Conservation (phyloP, 2,113 vertebrate species). For the Nycticebus coucang region DNA sequence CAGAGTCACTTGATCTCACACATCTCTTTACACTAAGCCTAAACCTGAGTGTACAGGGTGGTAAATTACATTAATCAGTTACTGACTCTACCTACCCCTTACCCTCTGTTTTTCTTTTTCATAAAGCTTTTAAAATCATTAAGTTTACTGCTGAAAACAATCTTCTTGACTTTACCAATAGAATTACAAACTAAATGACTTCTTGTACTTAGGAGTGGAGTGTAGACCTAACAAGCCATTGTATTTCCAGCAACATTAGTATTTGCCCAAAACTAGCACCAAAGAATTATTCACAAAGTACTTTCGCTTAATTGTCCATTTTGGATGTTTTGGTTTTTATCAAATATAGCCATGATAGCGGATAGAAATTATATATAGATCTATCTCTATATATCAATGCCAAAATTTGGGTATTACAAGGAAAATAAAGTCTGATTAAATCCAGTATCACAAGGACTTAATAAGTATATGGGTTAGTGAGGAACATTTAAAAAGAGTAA, state of each 20-base stretch:
- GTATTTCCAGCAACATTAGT: background rate
- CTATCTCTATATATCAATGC: background rate
- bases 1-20: background rate
- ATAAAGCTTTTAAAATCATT: background rate
- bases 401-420: conserved; percentile 5
- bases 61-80: background rate
- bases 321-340: background rate
- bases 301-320: conserved; percentile 71
- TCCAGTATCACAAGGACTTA: background rate
- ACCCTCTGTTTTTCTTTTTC: background rate
- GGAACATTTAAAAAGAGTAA: background rate
- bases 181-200: conserved; percentile 4
- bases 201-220: background rate
- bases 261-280: conserved; percentile 54
- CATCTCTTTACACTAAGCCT: background rate
- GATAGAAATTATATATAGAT: background rate
- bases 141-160: conserved; percentile 39
- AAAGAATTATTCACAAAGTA: conserved; percentile 44
- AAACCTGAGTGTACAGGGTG: background rate
- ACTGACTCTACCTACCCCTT: background rate
- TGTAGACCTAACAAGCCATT: background rate
- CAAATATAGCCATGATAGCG: background rate
- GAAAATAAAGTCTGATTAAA: conserved; percentile 19
- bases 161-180: background rate
- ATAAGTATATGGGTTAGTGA: background rate